A percentile compares a stretch with the other conserved stretches of the same genome.
Conservation (phyloP, 1,140 invertebrate genomes). For the Bombus turneri region DNA sequence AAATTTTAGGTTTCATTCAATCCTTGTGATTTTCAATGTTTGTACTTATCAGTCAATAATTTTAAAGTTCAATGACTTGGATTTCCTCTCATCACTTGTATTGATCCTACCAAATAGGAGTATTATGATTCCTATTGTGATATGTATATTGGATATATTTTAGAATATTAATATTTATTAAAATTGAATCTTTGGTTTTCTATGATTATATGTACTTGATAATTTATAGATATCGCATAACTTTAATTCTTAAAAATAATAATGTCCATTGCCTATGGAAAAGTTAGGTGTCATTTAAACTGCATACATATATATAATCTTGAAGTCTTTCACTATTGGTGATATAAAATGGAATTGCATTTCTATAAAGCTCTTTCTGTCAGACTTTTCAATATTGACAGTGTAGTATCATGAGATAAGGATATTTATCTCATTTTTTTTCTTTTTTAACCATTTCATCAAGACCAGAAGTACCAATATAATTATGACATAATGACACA, state of each 20-base stretch:
- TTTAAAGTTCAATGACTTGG: not conserved
- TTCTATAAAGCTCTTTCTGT: too few species aligned
- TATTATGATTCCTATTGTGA: too few species aligned
- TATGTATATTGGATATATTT: not conserved
- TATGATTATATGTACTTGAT: not conserved
- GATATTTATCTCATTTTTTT: too few species aligned
- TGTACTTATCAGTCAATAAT: slow-evolving; percentile 22
- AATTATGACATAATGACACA: slow-evolving; percentile 21
- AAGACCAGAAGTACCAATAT: not conserved
- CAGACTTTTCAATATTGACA: not conserved
- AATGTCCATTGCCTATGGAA: not conserved
- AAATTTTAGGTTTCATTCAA: too few species aligned
- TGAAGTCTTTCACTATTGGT: not conserved
- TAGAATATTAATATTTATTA: not conserved
- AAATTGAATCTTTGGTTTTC: not conserved
- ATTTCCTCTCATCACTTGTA: too few species aligned
- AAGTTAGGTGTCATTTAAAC: not conserved
- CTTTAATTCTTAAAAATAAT: not conserved
- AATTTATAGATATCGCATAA: too few species aligned
- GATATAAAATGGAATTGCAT: too few species aligned
- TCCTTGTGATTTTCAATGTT: not conserved
- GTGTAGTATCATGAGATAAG: not conserved
- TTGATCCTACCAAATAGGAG: too few species aligned
- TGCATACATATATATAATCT: not conserved
- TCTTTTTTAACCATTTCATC: too few species aligned